Evolutionary conservation across 1,140 invertebrate genomes (phyloP).

Genomic region (Ceratina calcarata): DNA sequence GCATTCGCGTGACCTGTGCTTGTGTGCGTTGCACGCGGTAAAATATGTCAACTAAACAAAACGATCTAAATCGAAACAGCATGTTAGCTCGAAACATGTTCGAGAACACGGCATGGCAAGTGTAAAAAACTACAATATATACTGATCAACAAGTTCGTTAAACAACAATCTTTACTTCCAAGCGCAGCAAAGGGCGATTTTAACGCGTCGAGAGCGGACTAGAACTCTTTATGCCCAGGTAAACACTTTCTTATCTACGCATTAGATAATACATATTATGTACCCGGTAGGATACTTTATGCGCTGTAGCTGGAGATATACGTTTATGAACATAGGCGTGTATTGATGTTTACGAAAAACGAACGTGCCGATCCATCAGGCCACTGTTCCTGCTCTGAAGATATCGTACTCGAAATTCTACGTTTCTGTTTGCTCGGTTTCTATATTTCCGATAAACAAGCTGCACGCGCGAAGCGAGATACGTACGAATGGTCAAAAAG

Average conservation of each 20-base stretch:
- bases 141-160: too few species aligned
- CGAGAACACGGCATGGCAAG: neutral
- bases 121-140: too few species aligned
- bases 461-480: too few species aligned
- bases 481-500: neutral
- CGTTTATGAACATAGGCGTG: neutral
- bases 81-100: neutral
- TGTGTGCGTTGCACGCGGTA: neutral
- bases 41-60: neutral
- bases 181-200: too few species aligned
- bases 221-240: neutral
- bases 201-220: too few species aligned
- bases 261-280: conserved; percentile 4
- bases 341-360: conserved; percentile 1
- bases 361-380: conserved; percentile 13
- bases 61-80: neutral
- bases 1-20: neutral
- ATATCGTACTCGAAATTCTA: neutral
- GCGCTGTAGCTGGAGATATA: neutral
- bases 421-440: neutral
- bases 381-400: neutral
- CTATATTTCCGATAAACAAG: neutral
- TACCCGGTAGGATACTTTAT: neutral
- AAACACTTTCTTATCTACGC: neutral
- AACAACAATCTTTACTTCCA: too few species aligned